Evolutionary conservation across 1,140 invertebrate species (phyloP), one percentile per base, ranked within the genome.

Genomic region (Leptonema lineaticorne): DNA sequence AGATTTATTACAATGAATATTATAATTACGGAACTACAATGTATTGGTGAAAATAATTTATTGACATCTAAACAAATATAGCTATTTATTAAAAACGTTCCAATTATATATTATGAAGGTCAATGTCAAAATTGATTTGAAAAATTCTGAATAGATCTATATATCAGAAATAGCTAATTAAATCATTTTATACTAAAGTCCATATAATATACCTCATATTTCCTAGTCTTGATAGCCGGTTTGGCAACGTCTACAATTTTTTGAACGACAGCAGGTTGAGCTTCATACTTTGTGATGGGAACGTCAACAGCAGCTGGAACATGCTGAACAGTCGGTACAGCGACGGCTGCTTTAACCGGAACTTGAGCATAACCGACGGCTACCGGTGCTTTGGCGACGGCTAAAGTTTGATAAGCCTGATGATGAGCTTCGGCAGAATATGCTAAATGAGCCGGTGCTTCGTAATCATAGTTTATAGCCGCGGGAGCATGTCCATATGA

Each of bases 191-290:
- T n/a, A n/a, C n/a, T n/a, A n/a, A n/a, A n/a, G n/a, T n/a, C n/a
- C n/a, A n/a, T n/a, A n/a, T n/a, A n/a, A n/a, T 24, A 20, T 48
- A 81, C 80, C 73, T 85, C 77, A 58, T 80, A 77, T 74, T 79
- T 82, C 7, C 79, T 77, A 5, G 82, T 83, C 5, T 80, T 78
- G 1, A 84, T 75, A 5, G 83, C 83, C 0, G 84, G 82, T 66
- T 85, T 83, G 5, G 82, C 77, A 18, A 86, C 83, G 63, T 85
- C 83, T 0, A 85, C 75, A 41, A 83, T 76, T 53, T 85, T 84
- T 67, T 85, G 82, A 26, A 85, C 74, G 45, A 83, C 73, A 28
- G 78, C 83, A n/a, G 78, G 83, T 22, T 84, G 82, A 29, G 82
- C 79, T 67, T 84, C 79, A 41, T 80, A 76, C 24, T 79, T 80